Base-by-base conservation (phyloP, 2,797 vertebrate genomes). In the Megalops cyprinoides region DNA sequence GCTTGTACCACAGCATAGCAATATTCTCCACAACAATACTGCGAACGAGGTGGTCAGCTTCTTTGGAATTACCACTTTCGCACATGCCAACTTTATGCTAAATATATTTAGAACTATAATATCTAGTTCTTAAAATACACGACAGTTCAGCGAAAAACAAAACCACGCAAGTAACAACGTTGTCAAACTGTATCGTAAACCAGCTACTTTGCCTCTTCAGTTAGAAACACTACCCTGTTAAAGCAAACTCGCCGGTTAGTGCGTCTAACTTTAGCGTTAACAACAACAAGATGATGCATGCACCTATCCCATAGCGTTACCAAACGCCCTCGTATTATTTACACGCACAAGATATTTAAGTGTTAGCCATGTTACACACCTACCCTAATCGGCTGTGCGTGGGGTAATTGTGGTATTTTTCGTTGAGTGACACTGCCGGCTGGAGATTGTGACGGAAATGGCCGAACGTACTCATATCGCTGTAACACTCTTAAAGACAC, bases 351-450 rank as follows among this genome's bases (percentile, higher is more conserved):
- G 56, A 77, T 37, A 44, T 0, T 12, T 5, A 31, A 42, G 39
- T n/a, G 42, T 5, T 37, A 67, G 34, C 3, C 0, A n/a, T 34
- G 58, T 79, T 60, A 48, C n/a, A 81, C 83, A 92, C 93, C 86
- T 94, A 94, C 94, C 92, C 87, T 84, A 77, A 37, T 79, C 44
- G 81, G 81, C 55, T 78, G 84, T 85, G 79, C 81, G 39, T 67
- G 82, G 83, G 86, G 78, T 87, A 85, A 82, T 86, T 77, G 5
- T 62, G 86, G 46, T 86, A 84, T 81, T 87, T 88, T 83, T 76
- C 87, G 91, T 91, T 94, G 93, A 95, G 86, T 93, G 93, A 95
- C 93, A 93, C 91, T 88, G 73, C 92, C 93, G 92, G 92, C 92
- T 92, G 91, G 78, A 53, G 69, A 81, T 74, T n/a, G 2, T 25